Conservation (phyloP, 2,797 vertebrate genomes). For the Coregonus suidteri region DNA sequence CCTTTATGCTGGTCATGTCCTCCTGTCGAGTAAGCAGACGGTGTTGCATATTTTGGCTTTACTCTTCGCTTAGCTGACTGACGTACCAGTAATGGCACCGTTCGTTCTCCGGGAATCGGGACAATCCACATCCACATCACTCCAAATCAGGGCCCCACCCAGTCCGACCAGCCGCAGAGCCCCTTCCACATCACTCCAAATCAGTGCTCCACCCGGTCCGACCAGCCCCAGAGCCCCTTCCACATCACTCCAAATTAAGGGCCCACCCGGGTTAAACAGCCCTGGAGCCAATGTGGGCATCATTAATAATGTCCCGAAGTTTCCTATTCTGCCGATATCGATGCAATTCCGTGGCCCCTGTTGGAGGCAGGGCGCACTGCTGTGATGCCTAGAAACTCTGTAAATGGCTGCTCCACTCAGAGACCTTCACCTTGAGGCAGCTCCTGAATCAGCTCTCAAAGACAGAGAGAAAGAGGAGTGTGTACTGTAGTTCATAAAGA, state of each 20-base stretch:
- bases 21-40: constrained; percentile 43
- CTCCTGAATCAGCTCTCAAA: constrained; percentile 41
- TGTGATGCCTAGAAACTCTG: constrained; percentile 49
- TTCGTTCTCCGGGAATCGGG: background rate
- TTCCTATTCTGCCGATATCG: constrained; percentile 47
- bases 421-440: constrained; percentile 51
- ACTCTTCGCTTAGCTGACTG: constrained; percentile 60
- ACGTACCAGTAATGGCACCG: constrained; percentile 13
- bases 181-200: too few relatives aligned
- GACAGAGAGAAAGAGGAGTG: constrained; percentile 41
- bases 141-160: background rate
- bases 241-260: constrained; percentile 45
- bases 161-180: too few relatives aligned
- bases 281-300: constrained; percentile 49
- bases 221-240: background rate
- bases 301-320: constrained; percentile 73
- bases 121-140: constrained; percentile 11
- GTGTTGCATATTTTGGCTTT: constrained; percentile 51
- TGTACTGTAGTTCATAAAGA: constrained; percentile 59
- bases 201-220: background rate
- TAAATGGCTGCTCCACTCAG: constrained; percentile 42
- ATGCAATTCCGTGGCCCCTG: constrained; percentile 55
- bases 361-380: constrained; percentile 30
- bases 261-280: constrained; percentile 22
- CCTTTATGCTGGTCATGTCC: background rate